phyloP scores from a whole-genome alignment of 1,140 invertebrate species.

The Drosophila triauraria region DNA sequence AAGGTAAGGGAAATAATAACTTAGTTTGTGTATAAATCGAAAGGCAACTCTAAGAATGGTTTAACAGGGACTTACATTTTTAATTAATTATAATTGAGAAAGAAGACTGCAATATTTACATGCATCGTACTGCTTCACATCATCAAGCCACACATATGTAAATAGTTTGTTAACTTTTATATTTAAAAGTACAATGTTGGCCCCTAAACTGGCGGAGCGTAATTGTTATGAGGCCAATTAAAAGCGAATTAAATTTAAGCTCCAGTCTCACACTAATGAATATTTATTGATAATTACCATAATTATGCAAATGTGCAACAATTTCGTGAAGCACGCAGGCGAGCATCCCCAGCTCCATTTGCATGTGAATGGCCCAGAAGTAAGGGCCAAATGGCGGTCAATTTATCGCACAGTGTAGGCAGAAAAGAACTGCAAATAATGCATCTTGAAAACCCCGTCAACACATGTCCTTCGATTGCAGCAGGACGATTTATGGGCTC shows the following conservation, averaged over 20 bases:
- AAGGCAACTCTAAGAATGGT: neutral
- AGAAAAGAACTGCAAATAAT: neutral
- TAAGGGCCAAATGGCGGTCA: slow-evolving; percentile 5
- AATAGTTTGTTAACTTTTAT: slow-evolving; percentile 16
- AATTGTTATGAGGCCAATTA: slow-evolving; percentile 76
- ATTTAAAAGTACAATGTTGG: slow-evolving; percentile 45
- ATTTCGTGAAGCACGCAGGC: slow-evolving; percentile 50
- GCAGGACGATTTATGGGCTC: slow-evolving; percentile 16
- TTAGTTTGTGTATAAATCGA: too few species aligned
- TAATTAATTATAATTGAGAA: neutral
- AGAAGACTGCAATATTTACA: neutral
- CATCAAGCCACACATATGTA: neutral
- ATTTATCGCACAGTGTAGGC: slow-evolving; percentile 20
- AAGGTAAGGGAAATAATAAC: too few species aligned
- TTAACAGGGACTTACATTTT: neutral
- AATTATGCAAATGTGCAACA: slow-evolving; percentile 79
- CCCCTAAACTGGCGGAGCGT: slow-evolving; percentile 68
- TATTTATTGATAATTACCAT: slow-evolving; percentile 79
- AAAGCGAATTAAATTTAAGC: slow-evolving; percentile 76
- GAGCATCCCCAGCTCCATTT: slow-evolving; percentile 23
- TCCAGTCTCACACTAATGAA: slow-evolving; percentile 72
- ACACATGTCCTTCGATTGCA: slow-evolving; percentile 47
- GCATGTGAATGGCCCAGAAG: slow-evolving; percentile 13
- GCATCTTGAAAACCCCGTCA: slow-evolving; percentile 27
- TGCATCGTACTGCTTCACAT: neutral